Conservation (phyloP, 2,113 vertebrate species). For the Pygoscelis adeliae region DNA sequence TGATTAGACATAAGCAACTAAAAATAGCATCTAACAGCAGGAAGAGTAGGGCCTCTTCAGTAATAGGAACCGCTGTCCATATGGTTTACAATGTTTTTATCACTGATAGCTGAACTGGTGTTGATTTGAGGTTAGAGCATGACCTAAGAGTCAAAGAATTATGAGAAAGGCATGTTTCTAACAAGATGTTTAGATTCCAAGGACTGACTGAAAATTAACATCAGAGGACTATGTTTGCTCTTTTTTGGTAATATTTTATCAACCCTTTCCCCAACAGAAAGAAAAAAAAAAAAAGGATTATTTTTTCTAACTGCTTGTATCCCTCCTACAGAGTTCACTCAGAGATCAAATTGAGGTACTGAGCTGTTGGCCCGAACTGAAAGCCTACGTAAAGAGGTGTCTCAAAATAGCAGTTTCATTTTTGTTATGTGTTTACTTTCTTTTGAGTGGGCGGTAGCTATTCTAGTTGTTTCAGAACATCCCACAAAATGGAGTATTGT, state of each 20-base stretch:
- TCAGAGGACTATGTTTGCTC: background rate
- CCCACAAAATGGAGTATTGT: background rate
- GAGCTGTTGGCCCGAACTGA: background rate
- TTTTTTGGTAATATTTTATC: slow-evolving; percentile 19
- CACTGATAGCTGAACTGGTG: background rate
- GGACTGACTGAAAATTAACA: background rate
- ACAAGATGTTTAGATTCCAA: slow-evolving; percentile 36
- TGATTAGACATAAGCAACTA: slow-evolving; percentile 2
- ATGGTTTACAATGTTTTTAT: slow-evolving; percentile 20
- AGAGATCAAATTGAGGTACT: background rate
- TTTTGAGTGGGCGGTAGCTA: slow-evolving; percentile 26
- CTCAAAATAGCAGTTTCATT: slow-evolving; percentile 27
- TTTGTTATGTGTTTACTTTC: background rate
- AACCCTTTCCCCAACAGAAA: background rate
- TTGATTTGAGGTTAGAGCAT: background rate
- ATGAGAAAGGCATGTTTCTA: slow-evolving; percentile 40
- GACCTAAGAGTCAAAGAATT: background rate
- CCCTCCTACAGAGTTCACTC: background rate
- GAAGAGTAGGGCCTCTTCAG: slow-evolving; percentile 11
- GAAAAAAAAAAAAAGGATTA: background rate
- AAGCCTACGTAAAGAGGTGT: background rate
- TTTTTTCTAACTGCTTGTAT: background rate
- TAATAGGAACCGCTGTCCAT: background rate
- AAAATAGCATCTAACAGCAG: slow-evolving; percentile 9
- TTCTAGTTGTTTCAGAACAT: background rate